A percentile compares a stretch with the other conserved stretches of the same genome.
Evolutionary conservation across 2,113 vertebrate genomes (phyloP).

Genomic region (Leptosomus discolor): DNA sequence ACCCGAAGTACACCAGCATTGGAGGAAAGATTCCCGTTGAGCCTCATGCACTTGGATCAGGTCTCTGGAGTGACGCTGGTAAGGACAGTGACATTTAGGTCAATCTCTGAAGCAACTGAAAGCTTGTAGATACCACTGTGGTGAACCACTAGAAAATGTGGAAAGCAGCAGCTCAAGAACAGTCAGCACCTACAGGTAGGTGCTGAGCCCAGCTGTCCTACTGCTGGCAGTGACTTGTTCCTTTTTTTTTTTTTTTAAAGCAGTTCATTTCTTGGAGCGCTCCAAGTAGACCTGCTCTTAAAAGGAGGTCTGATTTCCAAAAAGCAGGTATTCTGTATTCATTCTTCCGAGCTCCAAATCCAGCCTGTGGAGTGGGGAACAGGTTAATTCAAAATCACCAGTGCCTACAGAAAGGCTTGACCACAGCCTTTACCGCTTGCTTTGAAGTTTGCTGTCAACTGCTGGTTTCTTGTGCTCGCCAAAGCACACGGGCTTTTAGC

Average conservation of each 20-base stretch:
- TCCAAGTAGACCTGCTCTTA: neutral
- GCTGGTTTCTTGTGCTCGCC: neutral
- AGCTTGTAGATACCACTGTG: neutral
- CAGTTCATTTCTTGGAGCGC: neutral
- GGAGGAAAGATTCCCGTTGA: neutral
- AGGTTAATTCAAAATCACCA: neutral
- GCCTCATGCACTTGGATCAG: fast-evolving
- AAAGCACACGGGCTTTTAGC: neutral
- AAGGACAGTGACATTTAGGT: neutral
- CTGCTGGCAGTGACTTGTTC: neutral
- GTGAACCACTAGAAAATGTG: neutral
- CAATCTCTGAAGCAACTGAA: neutral
- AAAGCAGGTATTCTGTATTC: neutral
- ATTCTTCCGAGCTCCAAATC: neutral
- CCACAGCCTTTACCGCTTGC: neutral
- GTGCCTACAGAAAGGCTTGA: neutral
- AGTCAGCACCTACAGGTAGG: neutral
- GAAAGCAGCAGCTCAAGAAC: neutral
- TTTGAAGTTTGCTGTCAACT: neutral
- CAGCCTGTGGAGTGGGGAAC: neutral
- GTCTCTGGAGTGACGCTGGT: neutral
- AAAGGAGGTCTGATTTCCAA: neutral
- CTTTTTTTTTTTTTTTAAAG: neutral
- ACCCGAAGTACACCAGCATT: neutral
- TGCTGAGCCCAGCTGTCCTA: neutral